Base-by-base conservation (phyloP, 2,797 vertebrate genomes). In the Arrhamphus sclerolepis region DNA sequence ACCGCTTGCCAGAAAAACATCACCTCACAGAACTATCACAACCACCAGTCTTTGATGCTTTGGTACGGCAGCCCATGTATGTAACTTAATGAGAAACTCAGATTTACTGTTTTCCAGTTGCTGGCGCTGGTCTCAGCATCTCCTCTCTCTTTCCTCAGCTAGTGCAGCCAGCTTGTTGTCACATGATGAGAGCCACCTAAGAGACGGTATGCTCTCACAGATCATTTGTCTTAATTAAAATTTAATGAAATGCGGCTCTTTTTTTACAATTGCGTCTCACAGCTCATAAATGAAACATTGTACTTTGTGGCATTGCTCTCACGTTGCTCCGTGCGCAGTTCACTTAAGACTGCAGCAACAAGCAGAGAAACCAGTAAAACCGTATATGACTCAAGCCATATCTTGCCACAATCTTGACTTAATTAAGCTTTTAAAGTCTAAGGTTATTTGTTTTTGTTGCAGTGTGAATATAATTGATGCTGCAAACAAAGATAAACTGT, bases 231-330 rank as follows among this genome's bases (percentile, higher is more conserved):
- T 94, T 95, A 94, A 97, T 98, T 96, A 96, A 96, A 95, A 89
- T 96, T 95, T 96, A 94, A 98, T 96, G 94, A 96, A 95, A 93
- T 93, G 93, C 93, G 89, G 91, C 92, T 93, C 93, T 89, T 93
- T 89, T 93, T 92, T 93, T 94, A 89, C 92, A 90, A 90, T 93
- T 80, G 77, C 89, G 92, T 93, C 90, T 93, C 91, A 91, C 90
- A 92, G 86, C 94, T 98, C 93, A 96, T 96, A 93, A 97, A 97
- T 97, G 94, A 97, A 96, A 95, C 93, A 96, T 96, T 84, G 91
- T 91, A 89, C 86, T 92, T 92, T 90, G 81, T 89, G 89, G 91
- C 91, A 93, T 92, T 94, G 93, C 91, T 92, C 91, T 90, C 92
- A 89, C 49, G 88, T 87, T 80, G 89, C 92, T 92, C 81, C 87